phyloP scores from a whole-genome alignment of 2,888 invertebrate species.

The Trissolcus japonicus region DNA sequence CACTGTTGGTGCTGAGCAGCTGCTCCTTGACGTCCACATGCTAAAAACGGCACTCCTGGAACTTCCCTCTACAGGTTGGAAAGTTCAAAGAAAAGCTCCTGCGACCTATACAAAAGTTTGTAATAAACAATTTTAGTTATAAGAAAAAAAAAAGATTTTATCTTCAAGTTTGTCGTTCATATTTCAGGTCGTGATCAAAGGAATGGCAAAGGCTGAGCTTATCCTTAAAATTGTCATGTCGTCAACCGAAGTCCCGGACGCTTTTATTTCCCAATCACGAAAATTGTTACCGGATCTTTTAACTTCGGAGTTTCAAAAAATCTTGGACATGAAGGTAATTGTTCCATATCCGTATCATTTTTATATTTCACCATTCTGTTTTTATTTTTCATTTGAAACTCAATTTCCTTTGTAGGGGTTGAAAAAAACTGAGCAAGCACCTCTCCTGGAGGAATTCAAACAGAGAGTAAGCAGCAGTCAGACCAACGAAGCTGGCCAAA shows the following conservation, averaged over 20 bases:
- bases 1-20: constrained; percentile 93
- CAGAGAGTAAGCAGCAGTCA: constrained; percentile 66
- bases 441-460: constrained; percentile 80
- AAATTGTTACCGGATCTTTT: constrained; percentile 94
- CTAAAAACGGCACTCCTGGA: constrained; percentile 95
- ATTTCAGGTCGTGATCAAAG: constrained; percentile 83
- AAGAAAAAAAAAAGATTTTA: neutral
- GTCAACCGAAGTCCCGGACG: constrained; percentile 86
- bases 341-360: constrained; percentile 2
- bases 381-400: too few species aligned
- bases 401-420: constrained; percentile 63
- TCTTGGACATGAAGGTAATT: constrained; percentile 92
- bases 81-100: constrained; percentile 91
- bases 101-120: constrained; percentile 87
- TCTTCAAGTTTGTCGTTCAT: neutral
- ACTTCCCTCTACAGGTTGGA: constrained; percentile 93
- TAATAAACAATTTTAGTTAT: neutral
- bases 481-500: constrained; percentile 56
- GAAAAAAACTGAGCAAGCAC: constrained; percentile 78
- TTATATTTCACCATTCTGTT: neutral
- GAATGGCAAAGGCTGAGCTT: constrained; percentile 99
- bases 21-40: constrained; percentile 95
- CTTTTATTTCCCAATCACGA: constrained; percentile 92
- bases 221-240: constrained; percentile 99
- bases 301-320: constrained; percentile 92